A percentile compares a stretch with the other conserved stretches of the same genome.
Conservation (phyloP, 2,797 vertebrate genomes). For the Myotis planiceps region DNA sequence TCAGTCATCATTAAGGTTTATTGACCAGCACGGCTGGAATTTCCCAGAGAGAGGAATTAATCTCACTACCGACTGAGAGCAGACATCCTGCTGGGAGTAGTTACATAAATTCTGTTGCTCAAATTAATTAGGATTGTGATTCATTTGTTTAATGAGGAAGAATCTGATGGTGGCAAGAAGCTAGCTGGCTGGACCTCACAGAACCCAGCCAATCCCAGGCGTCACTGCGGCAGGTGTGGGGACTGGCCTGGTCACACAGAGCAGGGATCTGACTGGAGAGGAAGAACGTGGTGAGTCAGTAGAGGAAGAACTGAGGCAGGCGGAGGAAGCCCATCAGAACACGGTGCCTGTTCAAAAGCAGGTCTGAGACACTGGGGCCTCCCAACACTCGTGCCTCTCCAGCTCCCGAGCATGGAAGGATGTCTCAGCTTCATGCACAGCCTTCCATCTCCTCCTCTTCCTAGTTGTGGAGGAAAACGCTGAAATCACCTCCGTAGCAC, state of each 20-base stretch:
- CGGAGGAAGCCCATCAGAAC: slow-evolving; percentile 5
- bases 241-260: background rate
- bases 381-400: background rate
- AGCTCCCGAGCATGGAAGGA: background rate
- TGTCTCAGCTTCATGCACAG: background rate
- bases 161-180: slow-evolving; percentile 44
- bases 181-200: background rate
- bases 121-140: slow-evolving; percentile 87
- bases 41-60: slow-evolving; percentile 79
- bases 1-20: slow-evolving; percentile 81
- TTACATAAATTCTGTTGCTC: slow-evolving; percentile 83
- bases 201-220: slow-evolving; percentile 10
- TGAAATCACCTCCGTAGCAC: background rate
- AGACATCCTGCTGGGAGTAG: slow-evolving; percentile 83
- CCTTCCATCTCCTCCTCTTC: background rate
- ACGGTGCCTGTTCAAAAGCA: background rate
- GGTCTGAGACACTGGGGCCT: background rate
- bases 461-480: background rate
- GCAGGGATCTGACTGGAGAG: background rate
- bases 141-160: slow-evolving; percentile 87
- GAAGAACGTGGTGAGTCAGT: background rate
- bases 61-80: slow-evolving; percentile 77
- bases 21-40: slow-evolving; percentile 73
- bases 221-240: background rate
- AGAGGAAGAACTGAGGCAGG: slow-evolving; percentile 3